Conservation (phyloP, 1,140 invertebrate species). For the Trichomalopsis sarcophagae region DNA sequence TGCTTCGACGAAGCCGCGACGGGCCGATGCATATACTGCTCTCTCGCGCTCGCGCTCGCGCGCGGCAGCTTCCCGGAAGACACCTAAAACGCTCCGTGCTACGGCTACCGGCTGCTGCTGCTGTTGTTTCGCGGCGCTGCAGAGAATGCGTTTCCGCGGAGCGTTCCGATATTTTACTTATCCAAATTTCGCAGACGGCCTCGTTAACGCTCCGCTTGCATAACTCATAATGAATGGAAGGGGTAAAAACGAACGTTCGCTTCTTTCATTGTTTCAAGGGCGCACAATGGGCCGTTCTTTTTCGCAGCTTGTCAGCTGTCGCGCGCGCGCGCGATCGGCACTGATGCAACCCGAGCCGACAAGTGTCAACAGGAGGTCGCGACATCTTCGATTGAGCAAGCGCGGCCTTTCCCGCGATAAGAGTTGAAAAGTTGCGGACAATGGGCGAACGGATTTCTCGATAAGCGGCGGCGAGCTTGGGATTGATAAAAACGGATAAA, state of each 20-base stretch:
- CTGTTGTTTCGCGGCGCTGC: background rate
- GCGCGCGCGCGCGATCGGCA: too few relatives aligned
- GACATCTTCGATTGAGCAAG: background rate
- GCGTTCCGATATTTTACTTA: background rate
- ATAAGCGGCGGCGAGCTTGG: background rate
- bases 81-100: conserved; percentile 29
- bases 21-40: conserved; percentile 13
- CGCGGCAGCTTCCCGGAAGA: conserved; percentile 18
- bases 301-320: too few relatives aligned
- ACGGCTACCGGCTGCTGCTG: conserved; percentile 1
- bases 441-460: background rate
- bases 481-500: conserved; percentile 1
- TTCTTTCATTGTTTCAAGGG: too few relatives aligned
- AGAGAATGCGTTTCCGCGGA: background rate
- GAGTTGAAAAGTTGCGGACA: background rate
- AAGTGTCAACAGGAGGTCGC: background rate
- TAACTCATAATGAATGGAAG: too few relatives aligned
- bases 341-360: background rate
- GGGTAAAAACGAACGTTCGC: too few relatives aligned
- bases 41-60: background rate
- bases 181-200: background rate
- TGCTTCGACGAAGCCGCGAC: conserved; percentile 17
- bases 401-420: background rate
- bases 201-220: too few relatives aligned
- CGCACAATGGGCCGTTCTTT: too few relatives aligned